These are phyloP conservation scores for Glandiceps talaboti DNA, from an alignment of 53 echinoderm and acorn worm genomes.

Conservation along the genomic window DNA sequence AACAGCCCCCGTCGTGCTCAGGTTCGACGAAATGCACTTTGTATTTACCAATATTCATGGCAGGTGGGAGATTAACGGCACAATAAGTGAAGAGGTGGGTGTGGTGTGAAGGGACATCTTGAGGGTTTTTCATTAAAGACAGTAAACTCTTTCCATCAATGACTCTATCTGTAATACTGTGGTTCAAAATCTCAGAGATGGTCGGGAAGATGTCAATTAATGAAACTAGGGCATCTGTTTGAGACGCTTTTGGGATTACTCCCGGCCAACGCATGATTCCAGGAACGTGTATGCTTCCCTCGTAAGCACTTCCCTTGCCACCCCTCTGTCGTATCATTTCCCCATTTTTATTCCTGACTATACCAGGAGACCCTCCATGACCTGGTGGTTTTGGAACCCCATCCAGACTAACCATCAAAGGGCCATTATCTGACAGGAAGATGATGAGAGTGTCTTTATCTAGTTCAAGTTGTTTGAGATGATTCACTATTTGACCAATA, in stretches of 20 bases:
- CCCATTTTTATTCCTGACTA: neutral
- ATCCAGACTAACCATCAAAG: neutral
- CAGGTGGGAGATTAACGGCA: neutral
- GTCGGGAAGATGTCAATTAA: slow-evolving; percentile 3
- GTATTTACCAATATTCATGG: neutral
- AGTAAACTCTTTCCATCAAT: slow-evolving; percentile 3
- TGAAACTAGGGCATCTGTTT: neutral
- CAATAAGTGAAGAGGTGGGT: slow-evolving; percentile 2
- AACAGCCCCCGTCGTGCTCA: neutral
- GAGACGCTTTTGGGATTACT: neutral
- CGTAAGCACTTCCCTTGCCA: neutral
- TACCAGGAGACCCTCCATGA: slow-evolving; percentile 1
- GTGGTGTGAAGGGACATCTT: neutral
- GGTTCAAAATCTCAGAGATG: neutral
- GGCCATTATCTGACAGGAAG: slow-evolving; percentile 4
- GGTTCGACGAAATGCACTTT: slow-evolving; percentile 1
- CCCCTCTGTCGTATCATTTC: neutral
- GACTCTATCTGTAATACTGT: neutral
- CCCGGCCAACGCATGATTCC: slow-evolving; percentile 8
- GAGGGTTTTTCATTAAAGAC: neutral
- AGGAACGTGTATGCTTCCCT: slow-evolving; percentile 3
- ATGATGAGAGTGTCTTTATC: neutral
- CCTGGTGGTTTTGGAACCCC: neutral
- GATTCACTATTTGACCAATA: neutral
- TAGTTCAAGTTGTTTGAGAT: neutral